phyloP scores from a whole-genome alignment of 2,113 vertebrate genomes.

The Paramisgurnus dabryanus region DNA sequence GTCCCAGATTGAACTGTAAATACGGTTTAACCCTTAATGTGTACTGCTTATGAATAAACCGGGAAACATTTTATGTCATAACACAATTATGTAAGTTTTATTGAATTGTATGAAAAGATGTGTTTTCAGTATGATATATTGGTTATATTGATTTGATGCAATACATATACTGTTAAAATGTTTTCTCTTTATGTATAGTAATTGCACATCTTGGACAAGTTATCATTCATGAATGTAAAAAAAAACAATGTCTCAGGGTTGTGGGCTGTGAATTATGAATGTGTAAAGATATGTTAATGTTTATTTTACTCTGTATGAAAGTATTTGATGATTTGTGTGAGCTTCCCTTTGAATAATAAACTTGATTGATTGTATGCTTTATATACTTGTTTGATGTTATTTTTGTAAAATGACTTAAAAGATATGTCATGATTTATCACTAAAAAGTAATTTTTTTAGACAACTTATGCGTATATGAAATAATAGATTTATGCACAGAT shows the following conservation, averaged over 20 bases:
- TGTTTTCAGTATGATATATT: too few species aligned
- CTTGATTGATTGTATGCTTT: background rate
- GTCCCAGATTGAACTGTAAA: background rate
- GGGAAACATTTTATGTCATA: background rate
- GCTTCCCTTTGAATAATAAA: background rate
- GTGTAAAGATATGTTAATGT: background rate
- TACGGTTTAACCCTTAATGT: background rate
- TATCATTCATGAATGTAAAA: slow-evolving; percentile 1
- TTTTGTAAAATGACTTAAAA: background rate
- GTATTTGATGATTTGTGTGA: background rate
- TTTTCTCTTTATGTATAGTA: background rate
- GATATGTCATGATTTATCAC: background rate
- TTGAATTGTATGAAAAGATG: too few species aligned
- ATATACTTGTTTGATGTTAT: background rate
- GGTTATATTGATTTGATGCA: background rate
- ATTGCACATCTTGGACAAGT: background rate
- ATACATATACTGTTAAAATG: background rate
- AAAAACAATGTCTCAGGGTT: slow-evolving; percentile 26
- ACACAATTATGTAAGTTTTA: too few species aligned
- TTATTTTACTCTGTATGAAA: slow-evolving; percentile 1
- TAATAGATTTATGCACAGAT: too few species aligned
- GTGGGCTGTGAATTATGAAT: background rate
- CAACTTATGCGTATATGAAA: too few species aligned
- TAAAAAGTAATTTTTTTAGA: background rate
- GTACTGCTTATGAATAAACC: background rate